Evolutionary conservation across 2,113 vertebrate genomes (phyloP), one percentile per base, ranked within the genome.

Genomic region (Oreochromis aureus): DNA sequence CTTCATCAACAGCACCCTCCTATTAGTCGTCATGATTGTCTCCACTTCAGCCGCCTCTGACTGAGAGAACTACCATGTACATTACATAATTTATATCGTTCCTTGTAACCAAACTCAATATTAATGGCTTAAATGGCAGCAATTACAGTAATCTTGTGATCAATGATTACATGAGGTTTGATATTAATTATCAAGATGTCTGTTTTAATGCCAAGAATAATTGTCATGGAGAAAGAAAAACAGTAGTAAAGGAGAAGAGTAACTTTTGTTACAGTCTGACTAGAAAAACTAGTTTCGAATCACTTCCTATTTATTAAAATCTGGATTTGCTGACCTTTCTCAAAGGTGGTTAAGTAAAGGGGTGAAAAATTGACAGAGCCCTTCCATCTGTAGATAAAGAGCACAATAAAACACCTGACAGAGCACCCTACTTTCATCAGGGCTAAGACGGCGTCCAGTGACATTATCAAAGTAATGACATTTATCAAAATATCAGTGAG

Each of bases 1-100:
- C 69, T 61, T 86, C 76, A 88, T 78, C 51, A 83, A 34, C 22
- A 83, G 82, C 81, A 80, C 86, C 54, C 44, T 78, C 27, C 51
- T 78, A 83, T 92, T 89, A 91, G 73, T 83, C 16, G 53, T 69
- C 36, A 36, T 80, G 19, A 90, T 89, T 90, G 86, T 89, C 76
- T 89, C 46, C 78, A 79, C 59, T 86, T 87, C 44, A 81, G 80
- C 63, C 24, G 12, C 30, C 8, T 59, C 46, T n/a, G 84, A 81
- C 51, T 36, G 80, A 87, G 51, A 80, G 53, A 79, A 59, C 59
- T 36, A 18, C 63, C n/a, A 39, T 82, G 48, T n/a, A n/a, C 36
- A 46, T 71, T 15, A 54, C 30, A 71, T 54, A 66, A 18, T 27
- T 27, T 34, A 82, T 59, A 30, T 58, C 5, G 10, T 56, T 82